These are phyloP conservation scores for Marronus borbonicus DNA, from an alignment of 2,888 invertebrate genomes.

Conservation along the genomic window DNA sequence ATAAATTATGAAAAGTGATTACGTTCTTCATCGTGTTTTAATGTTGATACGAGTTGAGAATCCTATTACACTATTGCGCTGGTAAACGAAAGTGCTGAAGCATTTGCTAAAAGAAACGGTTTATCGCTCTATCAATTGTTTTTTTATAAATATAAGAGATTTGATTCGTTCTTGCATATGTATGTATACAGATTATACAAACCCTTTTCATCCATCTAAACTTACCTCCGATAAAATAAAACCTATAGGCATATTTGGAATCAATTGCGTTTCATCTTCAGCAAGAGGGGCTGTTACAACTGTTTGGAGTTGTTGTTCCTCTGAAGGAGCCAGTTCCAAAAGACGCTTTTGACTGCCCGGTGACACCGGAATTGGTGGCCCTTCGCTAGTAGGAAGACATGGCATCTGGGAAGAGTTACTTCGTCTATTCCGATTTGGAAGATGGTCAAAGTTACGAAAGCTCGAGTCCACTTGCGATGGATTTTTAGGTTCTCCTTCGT, in stretches of 20 bases:
- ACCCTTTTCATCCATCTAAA: slow-evolving; percentile 49
- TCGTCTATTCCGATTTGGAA: slow-evolving; percentile 71
- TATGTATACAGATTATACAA: slow-evolving; percentile 30
- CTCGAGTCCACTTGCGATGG: slow-evolving; percentile 82
- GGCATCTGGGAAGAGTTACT: slow-evolving; percentile 72
- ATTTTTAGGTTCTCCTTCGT: slow-evolving; percentile 79
- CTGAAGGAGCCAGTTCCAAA: slow-evolving; percentile 61
- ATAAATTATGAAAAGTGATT: no score
- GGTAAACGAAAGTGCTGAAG: no score
- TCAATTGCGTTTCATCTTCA: slow-evolving; percentile 68
- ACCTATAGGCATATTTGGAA: slow-evolving; percentile 66
- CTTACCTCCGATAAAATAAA: slow-evolving; percentile 70
- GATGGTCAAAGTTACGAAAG: slow-evolving; percentile 86
- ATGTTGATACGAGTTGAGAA: no score
- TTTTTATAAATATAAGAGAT: background rate
- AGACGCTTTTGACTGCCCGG: slow-evolving; percentile 65
- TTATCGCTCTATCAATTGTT: no score
- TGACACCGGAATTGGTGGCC: slow-evolving; percentile 64
- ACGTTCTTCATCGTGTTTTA: no score
- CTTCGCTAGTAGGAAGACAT: slow-evolving; percentile 69
- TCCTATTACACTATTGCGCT: no score
- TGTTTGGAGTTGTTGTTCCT: slow-evolving; percentile 57
- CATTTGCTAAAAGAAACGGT: no score
- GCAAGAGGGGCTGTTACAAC: slow-evolving; percentile 64
- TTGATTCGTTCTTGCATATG: slow-evolving; percentile 27